Evolutionary conservation across 1,140 invertebrate genomes (phyloP).

Genomic region (Apocrypta bakeri): DNA sequence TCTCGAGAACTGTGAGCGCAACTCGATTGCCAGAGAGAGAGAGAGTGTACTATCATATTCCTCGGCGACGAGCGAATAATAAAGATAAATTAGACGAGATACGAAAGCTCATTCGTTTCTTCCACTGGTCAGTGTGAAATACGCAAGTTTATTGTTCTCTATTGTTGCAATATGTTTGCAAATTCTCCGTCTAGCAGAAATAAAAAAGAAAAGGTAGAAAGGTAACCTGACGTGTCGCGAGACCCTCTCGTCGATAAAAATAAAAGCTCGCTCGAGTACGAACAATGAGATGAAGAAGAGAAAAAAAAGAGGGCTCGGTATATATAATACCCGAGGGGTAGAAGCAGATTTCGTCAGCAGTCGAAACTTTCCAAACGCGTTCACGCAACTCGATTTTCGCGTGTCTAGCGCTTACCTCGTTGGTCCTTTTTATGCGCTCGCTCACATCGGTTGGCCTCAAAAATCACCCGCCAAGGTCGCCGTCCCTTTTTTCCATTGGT

Average conservation of each 20-base stretch:
- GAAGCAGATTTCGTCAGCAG: not conserved
- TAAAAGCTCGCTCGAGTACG: not conserved
- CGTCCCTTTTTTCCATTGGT: not conserved
- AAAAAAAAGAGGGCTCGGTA: not conserved
- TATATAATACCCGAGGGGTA: not conserved
- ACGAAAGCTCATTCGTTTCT: not conserved
- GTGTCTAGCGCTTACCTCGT: not conserved
- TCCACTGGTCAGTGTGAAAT: too few relatives aligned
- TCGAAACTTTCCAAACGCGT: not conserved
- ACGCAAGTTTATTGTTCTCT: too few relatives aligned
- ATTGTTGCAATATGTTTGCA: too few relatives aligned
- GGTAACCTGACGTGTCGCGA: not conserved
- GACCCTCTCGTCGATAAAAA: not conserved
- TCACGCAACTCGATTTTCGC: not conserved
- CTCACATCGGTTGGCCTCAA: too few relatives aligned
- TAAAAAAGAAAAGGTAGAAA: too few relatives aligned
- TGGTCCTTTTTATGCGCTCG: not conserved
- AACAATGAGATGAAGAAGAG: not conserved
- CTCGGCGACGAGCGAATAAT: not conserved
- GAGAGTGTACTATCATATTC: not conserved
- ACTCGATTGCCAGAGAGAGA: slow-evolving; percentile 28
- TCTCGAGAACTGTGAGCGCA: slow-evolving; percentile 5
- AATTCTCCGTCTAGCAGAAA: too few relatives aligned
- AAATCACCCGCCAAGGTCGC: not conserved
- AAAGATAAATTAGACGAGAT: slow-evolving; percentile 19